Percentiles rank a stretch among this genome's conserved stretches.
Conservation (phyloP, 2,797 vertebrate species). For the Aulostomus chinensis region DNA sequence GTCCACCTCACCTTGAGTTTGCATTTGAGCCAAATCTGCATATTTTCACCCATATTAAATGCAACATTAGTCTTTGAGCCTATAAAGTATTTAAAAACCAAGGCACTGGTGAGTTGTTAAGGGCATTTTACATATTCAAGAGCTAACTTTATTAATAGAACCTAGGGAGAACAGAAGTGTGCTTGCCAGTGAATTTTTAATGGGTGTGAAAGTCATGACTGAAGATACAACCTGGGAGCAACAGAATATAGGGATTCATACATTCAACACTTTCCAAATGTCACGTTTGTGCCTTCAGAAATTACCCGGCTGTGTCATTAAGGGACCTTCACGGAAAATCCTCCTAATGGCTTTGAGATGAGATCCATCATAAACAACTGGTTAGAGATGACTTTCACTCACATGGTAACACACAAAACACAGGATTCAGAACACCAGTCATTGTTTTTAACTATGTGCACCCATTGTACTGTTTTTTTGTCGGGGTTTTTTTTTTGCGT, state of each 20-base stretch:
- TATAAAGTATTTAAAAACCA: background rate
- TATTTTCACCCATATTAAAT: constrained; percentile 1
- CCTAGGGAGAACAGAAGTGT: constrained; percentile 44
- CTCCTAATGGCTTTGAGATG: constrained; percentile 62
- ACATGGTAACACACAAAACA: constrained; percentile 44
- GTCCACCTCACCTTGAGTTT: too few species aligned
- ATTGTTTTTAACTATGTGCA: constrained; percentile 33
- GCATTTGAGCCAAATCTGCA: background rate
- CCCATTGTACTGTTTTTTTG: too few species aligned
- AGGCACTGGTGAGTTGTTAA: constrained; percentile 14
- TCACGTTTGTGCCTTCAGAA: constrained; percentile 65
- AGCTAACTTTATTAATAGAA: constrained; percentile 40
- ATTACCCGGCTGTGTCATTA: constrained; percentile 48
- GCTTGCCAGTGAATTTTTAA: constrained; percentile 77
- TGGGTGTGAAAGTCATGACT: constrained; percentile 65
- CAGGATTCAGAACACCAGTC: constrained; percentile 46
- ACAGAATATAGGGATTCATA: constrained; percentile 69
- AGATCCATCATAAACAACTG: constrained; percentile 50
- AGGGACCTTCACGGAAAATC: constrained; percentile 80
- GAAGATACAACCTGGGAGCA: constrained; percentile 54
- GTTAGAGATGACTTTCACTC: constrained; percentile 56
- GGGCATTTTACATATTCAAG: constrained; percentile 34
- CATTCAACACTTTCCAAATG: constrained; percentile 67
- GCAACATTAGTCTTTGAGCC: constrained; percentile 1
- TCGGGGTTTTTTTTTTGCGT: background rate